phyloP scores from a whole-genome alignment of 2,113 vertebrate genomes.

The Chloropsis cyanopogon region DNA sequence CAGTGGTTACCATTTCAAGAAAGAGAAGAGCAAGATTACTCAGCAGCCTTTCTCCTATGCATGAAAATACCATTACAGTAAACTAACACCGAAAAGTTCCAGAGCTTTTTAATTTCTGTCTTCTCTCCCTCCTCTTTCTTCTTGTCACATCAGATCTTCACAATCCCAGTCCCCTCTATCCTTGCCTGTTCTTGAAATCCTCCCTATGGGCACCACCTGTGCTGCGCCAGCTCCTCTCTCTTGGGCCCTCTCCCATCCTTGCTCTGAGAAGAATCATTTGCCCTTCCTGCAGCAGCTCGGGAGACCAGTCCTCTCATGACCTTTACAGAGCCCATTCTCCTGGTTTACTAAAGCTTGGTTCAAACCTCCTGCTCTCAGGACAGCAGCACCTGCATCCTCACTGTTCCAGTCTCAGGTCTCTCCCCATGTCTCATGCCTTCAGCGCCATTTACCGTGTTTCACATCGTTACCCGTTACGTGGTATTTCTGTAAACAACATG shows the following conservation, averaged over 20 bases:
- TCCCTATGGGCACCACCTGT: rapidly evolving
- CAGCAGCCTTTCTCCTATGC: neutral
- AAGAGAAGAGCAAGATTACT: neutral
- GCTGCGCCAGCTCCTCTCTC: neutral
- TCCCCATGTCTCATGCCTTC: neutral
- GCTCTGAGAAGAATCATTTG: neutral
- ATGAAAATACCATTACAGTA: neutral
- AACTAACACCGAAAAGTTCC: neutral
- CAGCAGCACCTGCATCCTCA: neutral
- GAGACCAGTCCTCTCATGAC: neutral
- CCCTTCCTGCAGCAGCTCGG: rapidly evolving
- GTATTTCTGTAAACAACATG: neutral
- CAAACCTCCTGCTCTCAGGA: neutral
- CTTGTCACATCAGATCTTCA: neutral
- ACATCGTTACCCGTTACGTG: neutral
- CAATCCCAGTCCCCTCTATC: neutral
- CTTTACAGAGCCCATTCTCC: neutral
- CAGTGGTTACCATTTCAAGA: neutral
- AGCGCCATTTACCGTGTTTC: neutral
- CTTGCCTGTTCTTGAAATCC: neutral
- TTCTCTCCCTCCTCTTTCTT: neutral
- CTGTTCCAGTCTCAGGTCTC: neutral
- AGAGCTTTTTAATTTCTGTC: neutral
- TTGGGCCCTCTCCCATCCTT: neutral
- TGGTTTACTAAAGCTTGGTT: neutral